Conservation (phyloP, 2,888 invertebrate species). For the Synanthedon andrenaeformis region DNA sequence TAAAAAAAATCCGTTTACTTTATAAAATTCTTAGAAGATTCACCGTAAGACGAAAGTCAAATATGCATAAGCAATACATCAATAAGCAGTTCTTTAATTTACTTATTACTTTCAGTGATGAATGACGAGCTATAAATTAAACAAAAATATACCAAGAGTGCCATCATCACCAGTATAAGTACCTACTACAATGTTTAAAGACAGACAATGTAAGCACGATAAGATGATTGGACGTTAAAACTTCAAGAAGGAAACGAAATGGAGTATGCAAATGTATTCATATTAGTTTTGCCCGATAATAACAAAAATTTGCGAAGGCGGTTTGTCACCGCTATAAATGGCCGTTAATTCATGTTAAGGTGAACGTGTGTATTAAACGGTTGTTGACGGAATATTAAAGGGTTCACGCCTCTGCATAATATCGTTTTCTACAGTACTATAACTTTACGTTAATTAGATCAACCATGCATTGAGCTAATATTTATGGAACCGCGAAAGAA, state of each 20-base stretch:
- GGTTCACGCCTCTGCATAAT: conserved; percentile 33
- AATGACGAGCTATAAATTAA: too few relatives aligned
- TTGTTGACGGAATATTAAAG: conserved; percentile 23
- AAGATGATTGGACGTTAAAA: not conserved
- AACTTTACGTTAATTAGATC: too few relatives aligned
- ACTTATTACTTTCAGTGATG: too few relatives aligned
- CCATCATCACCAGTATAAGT: not conserved
- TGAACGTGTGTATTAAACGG: conserved; percentile 35
- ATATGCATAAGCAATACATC: too few relatives aligned
- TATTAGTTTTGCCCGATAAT: not conserved
- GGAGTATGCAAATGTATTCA: not conserved
- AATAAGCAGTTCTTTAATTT: too few relatives aligned
- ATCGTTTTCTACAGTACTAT: too few relatives aligned
- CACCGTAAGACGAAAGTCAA: too few relatives aligned
- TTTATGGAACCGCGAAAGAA: too few relatives aligned
- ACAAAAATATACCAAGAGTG: too few relatives aligned
- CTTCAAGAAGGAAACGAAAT: not conserved
- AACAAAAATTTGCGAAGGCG: conserved; percentile 30
- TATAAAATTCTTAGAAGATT: too few relatives aligned
- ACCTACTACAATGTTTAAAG: not conserved
- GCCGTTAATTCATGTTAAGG: conserved; percentile 43
- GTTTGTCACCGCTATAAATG: conserved; percentile 30
- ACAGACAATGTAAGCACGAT: not conserved
- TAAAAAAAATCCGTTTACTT: not conserved
- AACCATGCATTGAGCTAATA: too few relatives aligned